These are phyloP conservation scores for Geopemphigus sp. DNA, from an alignment of 1,140 invertebrate genomes.

Conservation along the genomic window DNA sequence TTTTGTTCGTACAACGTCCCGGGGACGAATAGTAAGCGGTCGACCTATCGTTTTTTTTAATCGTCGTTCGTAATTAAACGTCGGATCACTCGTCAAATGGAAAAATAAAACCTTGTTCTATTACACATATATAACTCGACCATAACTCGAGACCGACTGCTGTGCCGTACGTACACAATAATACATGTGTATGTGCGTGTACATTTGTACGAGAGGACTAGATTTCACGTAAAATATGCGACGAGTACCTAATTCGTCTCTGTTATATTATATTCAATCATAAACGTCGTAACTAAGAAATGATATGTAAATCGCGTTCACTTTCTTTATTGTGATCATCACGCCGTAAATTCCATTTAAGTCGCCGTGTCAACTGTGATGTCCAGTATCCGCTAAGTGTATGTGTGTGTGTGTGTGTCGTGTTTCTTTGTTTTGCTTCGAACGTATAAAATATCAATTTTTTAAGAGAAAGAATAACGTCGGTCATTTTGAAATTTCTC, in stretches of 20 bases:
- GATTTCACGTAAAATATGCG: constrained; percentile 42
- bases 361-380: neutral
- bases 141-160: constrained; percentile 22
- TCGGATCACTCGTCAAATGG: neutral
- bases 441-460: neutral
- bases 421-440: neutral
- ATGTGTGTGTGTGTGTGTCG: neutral
- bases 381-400: neutral
- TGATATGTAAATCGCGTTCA: constrained; percentile 33
- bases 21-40: neutral
- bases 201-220: neutral
- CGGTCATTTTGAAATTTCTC: constrained; percentile 21
- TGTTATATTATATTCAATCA: neutral
- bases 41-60: neutral
- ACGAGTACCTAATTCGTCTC: constrained; percentile 2
- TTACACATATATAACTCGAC: neutral
- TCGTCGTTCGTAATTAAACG: neutral
- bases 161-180: neutral
- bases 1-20: neutral
- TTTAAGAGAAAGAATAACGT: neutral
- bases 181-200: too few relatives aligned
- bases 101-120: neutral
- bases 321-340: constrained; percentile 27
- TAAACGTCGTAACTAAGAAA: neutral
- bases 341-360: neutral